A percentile compares a stretch with the other conserved stretches of the same genome.
Evolutionary conservation across 2,113 vertebrate genomes (phyloP).

Genomic region (Phylloscopus trochiloides): DNA sequence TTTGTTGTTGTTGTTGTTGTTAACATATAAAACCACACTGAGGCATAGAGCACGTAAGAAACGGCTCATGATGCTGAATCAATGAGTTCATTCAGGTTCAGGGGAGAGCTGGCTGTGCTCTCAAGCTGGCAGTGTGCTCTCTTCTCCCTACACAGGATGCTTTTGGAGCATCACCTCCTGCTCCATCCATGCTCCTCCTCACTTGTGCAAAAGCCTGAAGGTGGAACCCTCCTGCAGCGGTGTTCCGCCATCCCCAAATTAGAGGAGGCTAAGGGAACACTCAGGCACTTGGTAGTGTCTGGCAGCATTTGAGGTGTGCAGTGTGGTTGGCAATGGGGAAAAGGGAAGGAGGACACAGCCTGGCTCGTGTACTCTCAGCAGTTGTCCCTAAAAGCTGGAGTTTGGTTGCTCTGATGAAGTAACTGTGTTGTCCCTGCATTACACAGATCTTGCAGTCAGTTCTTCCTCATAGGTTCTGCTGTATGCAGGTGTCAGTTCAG

Average conservation of each 20-base stretch:
- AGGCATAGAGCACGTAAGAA: accelerated
- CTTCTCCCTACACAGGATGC: neutral
- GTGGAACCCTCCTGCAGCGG: neutral
- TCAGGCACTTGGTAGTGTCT: neutral
- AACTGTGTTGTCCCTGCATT: neutral
- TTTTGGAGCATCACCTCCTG: neutral
- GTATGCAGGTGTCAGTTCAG: neutral
- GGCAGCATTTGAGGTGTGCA: neutral
- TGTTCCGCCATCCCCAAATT: neutral
- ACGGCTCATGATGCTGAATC: neutral
- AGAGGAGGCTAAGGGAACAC: neutral
- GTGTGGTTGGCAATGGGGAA: neutral
- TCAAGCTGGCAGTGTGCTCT: neutral
- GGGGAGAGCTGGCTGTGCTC: neutral
- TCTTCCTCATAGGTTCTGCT: neutral
- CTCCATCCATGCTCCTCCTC: neutral
- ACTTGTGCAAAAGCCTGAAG: neutral
- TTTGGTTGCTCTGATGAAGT: neutral
- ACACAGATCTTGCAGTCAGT: neutral
- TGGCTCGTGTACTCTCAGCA: accelerated
- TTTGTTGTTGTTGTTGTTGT: neutral
- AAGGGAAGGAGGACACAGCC: neutral
- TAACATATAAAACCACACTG: accelerated
- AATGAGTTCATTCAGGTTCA: neutral
- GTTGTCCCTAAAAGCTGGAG: neutral